phyloP scores from a whole-genome alignment of 2,113 vertebrate genomes.

The Perca flavescens region DNA sequence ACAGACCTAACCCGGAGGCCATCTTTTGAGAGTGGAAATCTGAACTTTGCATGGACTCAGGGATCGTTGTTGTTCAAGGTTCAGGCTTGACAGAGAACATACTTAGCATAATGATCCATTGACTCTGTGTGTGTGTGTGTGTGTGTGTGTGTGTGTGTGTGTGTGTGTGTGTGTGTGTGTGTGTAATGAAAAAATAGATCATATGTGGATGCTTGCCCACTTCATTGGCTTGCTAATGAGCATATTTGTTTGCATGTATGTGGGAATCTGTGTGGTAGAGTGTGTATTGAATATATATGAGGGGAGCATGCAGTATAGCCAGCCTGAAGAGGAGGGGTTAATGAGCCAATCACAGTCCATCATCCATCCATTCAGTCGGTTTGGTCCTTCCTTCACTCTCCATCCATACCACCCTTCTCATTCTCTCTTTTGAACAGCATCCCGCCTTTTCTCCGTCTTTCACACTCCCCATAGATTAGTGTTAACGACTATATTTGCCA shows the following conservation, averaged over 20 bases:
- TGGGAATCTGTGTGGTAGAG: background rate
- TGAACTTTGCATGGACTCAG: slow-evolving; percentile 44
- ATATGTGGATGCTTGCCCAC: slow-evolving; percentile 59
- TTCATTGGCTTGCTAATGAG: slow-evolving; percentile 70
- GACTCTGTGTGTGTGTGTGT: slow-evolving; percentile 58
- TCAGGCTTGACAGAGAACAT: slow-evolving; percentile 52
- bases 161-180: slow-evolving; percentile 65
- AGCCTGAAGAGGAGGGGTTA: slow-evolving; percentile 67
- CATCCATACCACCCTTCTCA: slow-evolving; percentile 15
- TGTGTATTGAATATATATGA: slow-evolving; percentile 32
- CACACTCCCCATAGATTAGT: slow-evolving; percentile 69
- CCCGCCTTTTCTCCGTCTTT: slow-evolving; percentile 35
- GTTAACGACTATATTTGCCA: slow-evolving; percentile 75
- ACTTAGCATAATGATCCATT: slow-evolving; percentile 77
- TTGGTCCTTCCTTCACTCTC: slow-evolving; percentile 33
- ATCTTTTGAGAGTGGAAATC: background rate
- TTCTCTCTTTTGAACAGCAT: slow-evolving; percentile 21
- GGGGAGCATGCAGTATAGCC: slow-evolving; percentile 15
- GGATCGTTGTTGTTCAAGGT: slow-evolving; percentile 51
- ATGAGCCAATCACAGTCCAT: slow-evolving; percentile 68
- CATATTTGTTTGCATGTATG: slow-evolving; percentile 63
- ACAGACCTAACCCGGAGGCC: background rate
- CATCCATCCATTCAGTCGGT: slow-evolving; percentile 40
- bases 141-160: slow-evolving; percentile 66
- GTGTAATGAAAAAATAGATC: slow-evolving; percentile 73